A percentile compares a stretch with the other conserved stretches of the same genome.
Conservation (phyloP, 2,797 vertebrate genomes). For the Myripristis jacobus region DNA sequence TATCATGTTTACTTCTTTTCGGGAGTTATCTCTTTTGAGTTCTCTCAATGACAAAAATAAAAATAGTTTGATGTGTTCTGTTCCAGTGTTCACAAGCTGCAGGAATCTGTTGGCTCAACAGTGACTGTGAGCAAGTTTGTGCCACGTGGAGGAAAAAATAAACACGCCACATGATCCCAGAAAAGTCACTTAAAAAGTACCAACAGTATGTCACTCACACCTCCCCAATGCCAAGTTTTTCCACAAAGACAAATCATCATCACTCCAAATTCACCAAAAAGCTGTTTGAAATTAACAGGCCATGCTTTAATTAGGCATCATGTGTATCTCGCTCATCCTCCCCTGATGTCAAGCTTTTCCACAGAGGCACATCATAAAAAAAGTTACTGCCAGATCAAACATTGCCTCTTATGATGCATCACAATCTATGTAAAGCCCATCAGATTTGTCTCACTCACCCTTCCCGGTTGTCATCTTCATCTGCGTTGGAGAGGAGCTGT, state of each 20-base stretch:
- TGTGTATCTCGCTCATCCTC: conserved; percentile 16
- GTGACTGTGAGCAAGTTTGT: no score
- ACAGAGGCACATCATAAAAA: neutral
- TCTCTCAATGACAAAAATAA: no score
- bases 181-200: conserved; percentile 14
- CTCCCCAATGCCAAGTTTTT: conserved; percentile 17
- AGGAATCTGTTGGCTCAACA: neutral
- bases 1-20: neutral
- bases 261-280: conserved; percentile 1
- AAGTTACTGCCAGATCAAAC: neutral
- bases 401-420: neutral
- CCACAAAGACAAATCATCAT: conserved; percentile 17
- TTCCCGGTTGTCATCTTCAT: conserved; percentile 92
- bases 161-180: neutral
- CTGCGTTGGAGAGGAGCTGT: conserved; percentile 90
- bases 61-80: no score
- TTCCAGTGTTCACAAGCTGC: conserved; percentile 3
- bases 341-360: neutral
- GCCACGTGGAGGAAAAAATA: no score
- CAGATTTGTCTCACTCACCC: conserved; percentile 82
- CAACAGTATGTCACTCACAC: conserved; percentile 16
- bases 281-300: conserved; percentile 10
- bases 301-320: neutral
- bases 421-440: neutral
- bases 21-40: neutral